Evolutionary conservation across 2,113 vertebrate species (phyloP).

Genomic region (Guaruba guarouba): DNA sequence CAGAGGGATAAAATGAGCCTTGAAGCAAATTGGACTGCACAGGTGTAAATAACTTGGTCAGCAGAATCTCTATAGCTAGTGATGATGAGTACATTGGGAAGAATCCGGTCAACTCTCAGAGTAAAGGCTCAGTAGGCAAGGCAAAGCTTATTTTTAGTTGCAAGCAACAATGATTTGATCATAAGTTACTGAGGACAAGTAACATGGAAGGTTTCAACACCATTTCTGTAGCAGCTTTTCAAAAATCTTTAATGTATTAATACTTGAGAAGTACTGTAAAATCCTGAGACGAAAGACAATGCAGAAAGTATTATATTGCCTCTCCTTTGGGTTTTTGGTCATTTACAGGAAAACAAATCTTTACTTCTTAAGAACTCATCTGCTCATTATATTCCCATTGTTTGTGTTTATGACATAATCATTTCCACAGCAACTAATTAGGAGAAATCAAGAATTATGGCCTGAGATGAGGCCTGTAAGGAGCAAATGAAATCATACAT

Average conservation of each 20-base stretch:
- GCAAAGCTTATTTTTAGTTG: not conserved
- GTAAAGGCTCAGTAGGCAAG: not conserved
- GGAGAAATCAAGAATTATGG: slow-evolving; percentile 57
- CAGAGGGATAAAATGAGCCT: slow-evolving; percentile 1
- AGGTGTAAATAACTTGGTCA: slow-evolving; percentile 24
- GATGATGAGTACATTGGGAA: not conserved
- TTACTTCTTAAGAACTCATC: slow-evolving; percentile 72
- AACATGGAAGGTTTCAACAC: slow-evolving; percentile 47
- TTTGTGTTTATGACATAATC: slow-evolving; percentile 63
- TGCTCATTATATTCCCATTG: slow-evolving; percentile 53
- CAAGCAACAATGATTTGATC: not conserved
- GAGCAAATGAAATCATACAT: slow-evolving; percentile 42
- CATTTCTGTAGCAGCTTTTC: slow-evolving; percentile 19
- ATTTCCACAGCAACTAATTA: slow-evolving; percentile 72
- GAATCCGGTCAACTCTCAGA: not conserved
- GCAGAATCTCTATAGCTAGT: not conserved
- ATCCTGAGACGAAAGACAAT: slow-evolving; percentile 38
- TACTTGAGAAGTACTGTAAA: slow-evolving; percentile 45
- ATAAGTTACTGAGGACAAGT: slow-evolving; percentile 16
- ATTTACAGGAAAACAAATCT: slow-evolving; percentile 70
- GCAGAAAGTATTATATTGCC: slow-evolving; percentile 35
- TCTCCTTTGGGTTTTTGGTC: slow-evolving; percentile 37
- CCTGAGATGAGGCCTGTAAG: slow-evolving; percentile 23
- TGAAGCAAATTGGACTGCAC: slow-evolving; percentile 15
- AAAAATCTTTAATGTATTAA: slow-evolving; percentile 26